Base-by-base conservation (phyloP, 1,140 invertebrate genomes). In the Matsumurasca onukii region DNA sequence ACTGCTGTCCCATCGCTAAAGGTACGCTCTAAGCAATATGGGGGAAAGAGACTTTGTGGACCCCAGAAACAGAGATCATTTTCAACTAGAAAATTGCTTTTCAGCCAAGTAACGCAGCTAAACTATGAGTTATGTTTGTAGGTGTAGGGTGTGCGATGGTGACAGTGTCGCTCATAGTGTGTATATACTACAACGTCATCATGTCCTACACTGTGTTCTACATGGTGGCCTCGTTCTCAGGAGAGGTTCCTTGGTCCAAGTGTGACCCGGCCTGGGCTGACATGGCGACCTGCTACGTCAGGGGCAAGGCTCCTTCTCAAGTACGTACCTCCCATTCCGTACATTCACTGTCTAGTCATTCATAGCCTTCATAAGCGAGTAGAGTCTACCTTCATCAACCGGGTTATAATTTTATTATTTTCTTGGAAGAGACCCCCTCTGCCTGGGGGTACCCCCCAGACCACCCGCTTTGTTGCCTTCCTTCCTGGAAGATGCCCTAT, bases 101-200 rank as follows among this genome's bases (percentile, higher is more conserved):
- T 55, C 17, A 55, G 9, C 9, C 51, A 20, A n/a, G 12, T 45
- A 12, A 12, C 39, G n/a, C n/a, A n/a, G n/a, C n/a, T n/a, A n/a
- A 39, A 39, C 34, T 9, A 39, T 9, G 5, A 39, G 17, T 9
- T 39, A 39, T 39, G 34, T 17, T 39, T 39, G 34, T 17, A 93
- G 92, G 93, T 25, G 86, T 92, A 25, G 93, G 92, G 0, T 88
- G 88, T 78, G 90, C 89, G 0, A 92, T 93, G 81, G 83, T 91
- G 67, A 83, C 91, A 24, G 88, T 87, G 0, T 88, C 87, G 55
- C 75, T 81, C 3, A 81, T 86, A 49, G 82, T 87, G 0, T 88
- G 86, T 70, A 87, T 94, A 31, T 94, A 94, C 78, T 94, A 94
- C 78, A 91, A 90, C 71, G 87, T 89, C 0, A 84, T 95, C 70